Evolutionary conservation across 2,888 invertebrate species (phyloP).

Genomic region (Perdita meconis): DNA sequence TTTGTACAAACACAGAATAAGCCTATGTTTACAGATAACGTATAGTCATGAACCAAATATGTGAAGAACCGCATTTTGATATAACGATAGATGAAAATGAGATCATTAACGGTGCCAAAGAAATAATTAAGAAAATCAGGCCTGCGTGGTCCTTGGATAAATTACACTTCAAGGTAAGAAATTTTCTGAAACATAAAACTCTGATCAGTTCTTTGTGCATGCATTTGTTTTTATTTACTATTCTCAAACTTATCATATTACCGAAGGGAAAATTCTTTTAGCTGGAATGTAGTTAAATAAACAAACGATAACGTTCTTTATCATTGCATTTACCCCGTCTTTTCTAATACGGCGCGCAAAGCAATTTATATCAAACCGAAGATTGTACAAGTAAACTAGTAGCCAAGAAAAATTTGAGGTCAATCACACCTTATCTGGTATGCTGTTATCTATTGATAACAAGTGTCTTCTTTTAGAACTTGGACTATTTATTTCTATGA

Average conservation of each 20-base stretch:
- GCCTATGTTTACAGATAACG: conserved; percentile 23
- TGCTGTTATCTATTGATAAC: conserved; percentile 40
- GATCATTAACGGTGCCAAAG: conserved; percentile 88
- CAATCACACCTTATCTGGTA: conserved; percentile 13
- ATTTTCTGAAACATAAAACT: conserved; percentile 17
- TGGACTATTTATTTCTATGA: background rate
- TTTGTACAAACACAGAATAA: background rate
- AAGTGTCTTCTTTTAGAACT: conserved; percentile 10
- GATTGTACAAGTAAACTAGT: background rate
- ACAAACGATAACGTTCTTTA: background rate
- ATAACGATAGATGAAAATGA: conserved; percentile 88
- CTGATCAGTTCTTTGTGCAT: background rate
- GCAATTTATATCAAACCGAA: background rate
- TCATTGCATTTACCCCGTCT: background rate
- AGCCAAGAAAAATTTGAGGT: conserved; percentile 9
- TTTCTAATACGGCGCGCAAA: background rate
- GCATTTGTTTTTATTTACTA: background rate
- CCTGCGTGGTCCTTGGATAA: conserved; percentile 89
- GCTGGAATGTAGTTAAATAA: conserved; percentile 1
- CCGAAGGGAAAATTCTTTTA: background rate
- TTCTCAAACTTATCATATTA: conserved; percentile 17
- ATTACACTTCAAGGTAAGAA: conserved; percentile 90
- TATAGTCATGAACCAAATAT: conserved; percentile 62
- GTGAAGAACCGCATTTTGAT: conserved; percentile 85
- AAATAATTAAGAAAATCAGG: conserved; percentile 89